Conservation (phyloP, 2,113 vertebrate species). For the Dasyurus viverrinus region DNA sequence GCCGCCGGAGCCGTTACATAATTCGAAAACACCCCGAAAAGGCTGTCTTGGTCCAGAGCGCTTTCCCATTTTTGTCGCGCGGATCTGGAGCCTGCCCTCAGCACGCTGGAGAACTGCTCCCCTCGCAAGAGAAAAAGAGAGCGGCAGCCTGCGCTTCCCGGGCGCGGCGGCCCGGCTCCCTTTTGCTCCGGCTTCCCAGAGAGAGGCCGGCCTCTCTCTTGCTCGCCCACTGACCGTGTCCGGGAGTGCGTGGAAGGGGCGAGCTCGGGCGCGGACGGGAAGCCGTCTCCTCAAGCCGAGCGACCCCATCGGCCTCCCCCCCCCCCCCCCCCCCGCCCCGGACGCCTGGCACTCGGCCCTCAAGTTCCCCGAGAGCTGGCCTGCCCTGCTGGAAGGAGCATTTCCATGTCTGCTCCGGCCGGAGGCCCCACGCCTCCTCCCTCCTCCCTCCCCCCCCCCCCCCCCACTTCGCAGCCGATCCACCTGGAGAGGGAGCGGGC, state of each 20-base stretch:
- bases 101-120: background rate
- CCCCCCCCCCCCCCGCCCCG: background rate
- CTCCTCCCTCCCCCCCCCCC: no score
- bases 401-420: slow-evolving; percentile 56
- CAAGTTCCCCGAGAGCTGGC: slow-evolving; percentile 46
- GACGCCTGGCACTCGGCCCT: background rate
- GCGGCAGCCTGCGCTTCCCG: slow-evolving; percentile 3
- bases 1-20: background rate
- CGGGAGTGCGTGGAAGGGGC: background rate
- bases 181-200: no score
- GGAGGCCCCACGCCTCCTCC: no score
- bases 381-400: slow-evolving; percentile 4
- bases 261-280: background rate
- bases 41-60: background rate
- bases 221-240: slow-evolving; percentile 20
- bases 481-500: slow-evolving; percentile 51
- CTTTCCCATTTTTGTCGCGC: background rate
- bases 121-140: background rate
- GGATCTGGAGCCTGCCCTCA: background rate
- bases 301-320: background rate
- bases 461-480: slow-evolving; percentile 34
- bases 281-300: slow-evolving; percentile 8
- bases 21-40: slow-evolving; percentile 8
- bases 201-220: slow-evolving; percentile 17
- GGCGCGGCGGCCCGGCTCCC: background rate